Conservation (phyloP, 2,888 invertebrate species). For the Calliphora vomitoria region DNA sequence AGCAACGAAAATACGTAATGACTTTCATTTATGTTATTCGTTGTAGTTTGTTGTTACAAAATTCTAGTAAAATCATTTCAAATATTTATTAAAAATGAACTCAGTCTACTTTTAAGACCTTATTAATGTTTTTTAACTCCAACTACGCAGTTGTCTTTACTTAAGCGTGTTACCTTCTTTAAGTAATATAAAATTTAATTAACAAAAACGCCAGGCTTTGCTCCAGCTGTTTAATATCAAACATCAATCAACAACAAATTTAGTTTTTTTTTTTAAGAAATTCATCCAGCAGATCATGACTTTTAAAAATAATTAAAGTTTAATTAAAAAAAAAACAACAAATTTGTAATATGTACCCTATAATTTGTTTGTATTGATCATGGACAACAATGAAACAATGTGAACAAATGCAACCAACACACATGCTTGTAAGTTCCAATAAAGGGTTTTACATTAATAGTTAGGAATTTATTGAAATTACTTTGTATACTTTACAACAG, state of each 20-base stretch:
- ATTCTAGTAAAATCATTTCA: too few relatives aligned
- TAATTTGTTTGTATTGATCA: conserved; percentile 17
- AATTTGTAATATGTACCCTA: conserved; percentile 56
- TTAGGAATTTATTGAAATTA: neutral
- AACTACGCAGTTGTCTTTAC: too few relatives aligned
- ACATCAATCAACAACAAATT: conserved; percentile 35
- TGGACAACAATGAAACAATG: conserved; percentile 4
- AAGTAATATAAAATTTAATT: neutral
- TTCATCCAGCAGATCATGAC: conserved; percentile 44
- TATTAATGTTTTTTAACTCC: too few relatives aligned
- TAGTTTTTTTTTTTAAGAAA: neutral
- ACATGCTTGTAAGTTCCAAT: neutral
- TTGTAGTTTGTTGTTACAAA: too few relatives aligned
- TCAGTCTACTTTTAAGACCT: too few relatives aligned
- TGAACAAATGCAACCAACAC: conserved; percentile 16
- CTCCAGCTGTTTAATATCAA: conserved; percentile 4
- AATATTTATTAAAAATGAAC: too few relatives aligned
- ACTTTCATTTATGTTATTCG: too few relatives aligned
- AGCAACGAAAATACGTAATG: too few relatives aligned
- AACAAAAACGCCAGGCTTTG: neutral
- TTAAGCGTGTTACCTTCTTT: too few relatives aligned
- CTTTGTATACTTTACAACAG: too few relatives aligned
- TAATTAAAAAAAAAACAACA: conserved; percentile 61
- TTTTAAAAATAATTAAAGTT: conserved; percentile 48
- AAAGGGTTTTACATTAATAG: neutral